Evolutionary conservation across 1,140 invertebrate genomes (phyloP), one percentile per base, ranked within the genome.

Genomic region (Cydia amplana): DNA sequence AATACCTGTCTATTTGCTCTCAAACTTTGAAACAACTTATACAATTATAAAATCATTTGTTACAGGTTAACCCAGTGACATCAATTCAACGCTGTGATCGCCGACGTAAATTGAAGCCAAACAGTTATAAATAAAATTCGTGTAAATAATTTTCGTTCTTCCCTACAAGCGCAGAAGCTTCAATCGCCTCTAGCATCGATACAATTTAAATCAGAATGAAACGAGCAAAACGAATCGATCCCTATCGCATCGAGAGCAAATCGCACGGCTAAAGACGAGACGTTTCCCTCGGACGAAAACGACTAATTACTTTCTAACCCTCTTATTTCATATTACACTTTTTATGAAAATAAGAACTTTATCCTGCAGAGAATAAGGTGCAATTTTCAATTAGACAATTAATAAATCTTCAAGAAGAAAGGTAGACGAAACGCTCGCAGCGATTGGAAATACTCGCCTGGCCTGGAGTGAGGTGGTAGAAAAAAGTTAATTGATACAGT

Each of bases 261-360:
- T 90, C 89, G 88, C 83, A 87, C 87, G 85, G 82, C 88, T 89
- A 90, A 90, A 91, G 90, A 91, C 86, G 87, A 91, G 90, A 91
- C 86, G 87, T 86, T 40, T 88, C 85, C 85, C 85, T 86, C 84
- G 80, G 80, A 79, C 82, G 87, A 60, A 60, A 60, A 60, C 55
- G 55, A 60, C 55, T 20, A 23, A 18, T 60, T 60, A 60, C 20
- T 60, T 60, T 60, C 55, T 60, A 60, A 60, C 55, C 10, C 18
- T 60, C 55, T 23, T 23, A 60, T 60, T 23, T 60, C 55, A 60
- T 16, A 60, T 12, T 23, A 9, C 16, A 9, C 55, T 10, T 23
- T 60, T 32, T 60, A 23, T 60, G 4, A 6, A 51, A 51, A 51
- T 23, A 20, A 10, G 55, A 60, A 10, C 55, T 23, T 60, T 23